Evolutionary conservation across 92 coral and sea anemone genomes (phyloP), one percentile per base, ranked within the genome.

Genomic region (Heteractis magnifica): DNA sequence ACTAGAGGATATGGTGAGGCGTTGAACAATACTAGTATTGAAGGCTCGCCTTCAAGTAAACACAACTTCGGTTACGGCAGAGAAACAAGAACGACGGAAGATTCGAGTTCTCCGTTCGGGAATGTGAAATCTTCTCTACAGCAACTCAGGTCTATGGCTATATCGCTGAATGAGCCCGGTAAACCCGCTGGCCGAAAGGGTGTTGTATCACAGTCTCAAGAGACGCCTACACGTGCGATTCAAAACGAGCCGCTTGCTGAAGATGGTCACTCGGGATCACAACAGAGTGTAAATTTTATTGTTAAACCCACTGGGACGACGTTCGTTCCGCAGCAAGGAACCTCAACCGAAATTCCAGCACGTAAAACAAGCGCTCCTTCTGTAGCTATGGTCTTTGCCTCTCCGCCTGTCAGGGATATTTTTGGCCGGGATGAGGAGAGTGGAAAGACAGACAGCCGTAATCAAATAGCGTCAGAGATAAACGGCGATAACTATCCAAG

Each of bases 141-240:
- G 51, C 70, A 76, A 44, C 80, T 77, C 6, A 77, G 70, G 20
- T 59, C 87, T 2, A 55, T 70, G 52, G 87, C 82, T 41, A 77
- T 84, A 16, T 65, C 82, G 16, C 23, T 76, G 72, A 84, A 72
- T 26, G 85, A 81, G 51, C 55, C 55, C 10, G 72, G 82, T 26
- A 14, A 26, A 51, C 14, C 71, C 3, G 41, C 10, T 60, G 49
- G 9, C 18, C 79, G 34, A 76, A 76, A 50, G 50, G 20, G 58
- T 21, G 16, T 76, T 20, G 49, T 68, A 26, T 11, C 15, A 23
- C 73, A 68, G 10, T 52, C 79, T 10, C 79, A 76, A 12, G 59
- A 52, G 49, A 76, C 62, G 4, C n/a, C 26, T 49, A 7, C 52
- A 64, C 71, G 5, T 15, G 71, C 8, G 8, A 23, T 8, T 8